Evolutionary conservation across 2,888 invertebrate genomes (phyloP), one percentile per base, ranked within the genome.

Genomic region (Drosophila stalkeri): DNA sequence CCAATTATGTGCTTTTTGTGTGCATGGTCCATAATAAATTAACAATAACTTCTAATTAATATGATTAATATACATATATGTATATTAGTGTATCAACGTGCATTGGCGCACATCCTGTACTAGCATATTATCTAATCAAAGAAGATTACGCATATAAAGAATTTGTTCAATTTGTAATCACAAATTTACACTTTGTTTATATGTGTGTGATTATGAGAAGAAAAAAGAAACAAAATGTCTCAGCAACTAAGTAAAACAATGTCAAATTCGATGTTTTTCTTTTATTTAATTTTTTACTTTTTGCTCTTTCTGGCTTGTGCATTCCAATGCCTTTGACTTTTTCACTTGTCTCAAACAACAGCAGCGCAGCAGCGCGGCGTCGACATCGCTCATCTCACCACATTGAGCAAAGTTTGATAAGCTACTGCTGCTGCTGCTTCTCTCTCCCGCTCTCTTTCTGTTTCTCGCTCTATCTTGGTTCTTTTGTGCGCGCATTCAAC

Each of bases 61-160:
- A 61, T 65, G 41, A 69, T 77, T 63, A 65, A 41, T 54, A 47
- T 43, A 31, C 31, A 46, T 43, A 54, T 37, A 59, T 14, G 14
- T 37, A 59, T 47, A 33, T 44, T 37, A 54, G 33, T 33, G 51
- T 64, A 67, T 51, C 41, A 62, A 44, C 41, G 20, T 69, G 56
- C 61, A 35, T 54, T 35, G 3, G 59, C 55, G 59, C 64, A 69
- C 64, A 66, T 79, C 75, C 79, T 77, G 75, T 56, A 12, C 57
- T 23, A n/a, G n/a, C 51, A 66, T 75, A 78, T 80, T 78, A 78
- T 80, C 76, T 78, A 78, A 78, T 78, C 77, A 71, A 64, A 20
- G 35, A 31, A 66, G 69, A 70, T 78, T 66, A 70, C 61, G 61
- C 67, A 52, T 49, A 57, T 52, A 44, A 54, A 51, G 51, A 37